Evolutionary conservation across 1,140 invertebrate species (phyloP).

Genomic region (Zaprionus ornatus): DNA sequence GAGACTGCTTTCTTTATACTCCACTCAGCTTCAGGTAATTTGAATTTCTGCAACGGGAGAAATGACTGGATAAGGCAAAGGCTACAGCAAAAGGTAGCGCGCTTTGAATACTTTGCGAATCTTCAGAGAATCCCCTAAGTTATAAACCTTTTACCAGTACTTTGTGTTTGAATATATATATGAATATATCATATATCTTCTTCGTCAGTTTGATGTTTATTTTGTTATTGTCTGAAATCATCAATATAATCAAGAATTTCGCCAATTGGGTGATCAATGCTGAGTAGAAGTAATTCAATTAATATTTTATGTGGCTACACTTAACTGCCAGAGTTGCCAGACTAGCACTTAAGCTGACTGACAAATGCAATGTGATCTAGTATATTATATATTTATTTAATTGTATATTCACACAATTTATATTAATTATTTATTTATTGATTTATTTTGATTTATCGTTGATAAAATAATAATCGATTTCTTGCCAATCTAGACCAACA

Average conservation of each 20-base stretch:
- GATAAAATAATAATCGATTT: not conserved
- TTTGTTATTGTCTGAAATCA: not conserved
- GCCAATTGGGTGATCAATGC: too few relatives aligned
- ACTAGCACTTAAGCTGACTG: not conserved
- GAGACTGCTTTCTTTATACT: slow-evolving; percentile 8
- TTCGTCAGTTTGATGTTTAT: too few relatives aligned
- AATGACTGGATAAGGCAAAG: not conserved
- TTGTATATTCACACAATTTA: too few relatives aligned
- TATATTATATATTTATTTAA: not conserved
- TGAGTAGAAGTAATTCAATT: not conserved
- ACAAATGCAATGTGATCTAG: not conserved
- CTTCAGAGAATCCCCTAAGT: not conserved
- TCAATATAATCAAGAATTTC: not conserved
- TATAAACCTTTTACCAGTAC: too few relatives aligned
- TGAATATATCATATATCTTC: too few relatives aligned
- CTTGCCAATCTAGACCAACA: too few relatives aligned
- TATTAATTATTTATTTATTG: too few relatives aligned
- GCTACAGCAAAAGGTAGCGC: too few relatives aligned
- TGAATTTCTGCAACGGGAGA: slow-evolving; percentile 24
- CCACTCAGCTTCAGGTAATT: slow-evolving; percentile 24
- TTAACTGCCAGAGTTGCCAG: not conserved
- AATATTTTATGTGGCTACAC: not conserved
- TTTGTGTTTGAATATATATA: too few relatives aligned
- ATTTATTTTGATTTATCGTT: too few relatives aligned
- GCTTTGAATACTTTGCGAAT: not conserved